Evolutionary conservation across 2,113 vertebrate genomes (phyloP), one percentile per base, ranked within the genome.

Genomic region (Cyphomyrus plagiostoma): DNA sequence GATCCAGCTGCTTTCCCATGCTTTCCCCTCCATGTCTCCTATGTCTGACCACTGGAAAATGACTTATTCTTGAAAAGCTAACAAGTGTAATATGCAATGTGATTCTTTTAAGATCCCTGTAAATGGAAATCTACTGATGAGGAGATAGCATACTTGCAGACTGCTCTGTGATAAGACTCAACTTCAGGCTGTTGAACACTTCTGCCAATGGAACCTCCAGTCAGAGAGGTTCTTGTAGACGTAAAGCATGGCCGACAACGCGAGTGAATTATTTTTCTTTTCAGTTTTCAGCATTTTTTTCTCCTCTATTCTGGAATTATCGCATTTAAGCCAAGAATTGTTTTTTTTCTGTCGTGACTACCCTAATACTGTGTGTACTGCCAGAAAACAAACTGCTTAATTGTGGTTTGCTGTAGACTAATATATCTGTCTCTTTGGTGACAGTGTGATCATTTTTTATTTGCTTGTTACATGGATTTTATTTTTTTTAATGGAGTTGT

Each of bases 391-490:
- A 86, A 52, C 49, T 53, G 49, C 39, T 84, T 84, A 84, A 84
- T 84, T 84, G 82, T 52, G 45, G 49, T 52, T 48, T 86, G 84
- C 49, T 35, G 48, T 86, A 30, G 84, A 86, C 49, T 53, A 86
- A 86, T 84, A 86, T 52, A n/a, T 48, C 82, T 86, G 50, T 42
- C 6, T 87, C 50, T 42, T 39, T 87, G 45, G 26, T 53, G 49
- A 86, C 84, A 86, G 26, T 17, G 48, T 86, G 49, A 86, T 46
- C 45, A 46, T 86, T 86, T 53, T 45, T 17, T 86, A 46, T 87
- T 87, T 35, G 19, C 49, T 87, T 87, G 30, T 87, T 53, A 86
- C 9, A 21, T 50, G 83, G 26, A 30, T 7, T 83, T 48, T 3
- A 48, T 84, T 48, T 84, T 84, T 83, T 80, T 11, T 46, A 11